Percentiles rank a stretch among this genome's conserved stretches.
These are phyloP conservation scores for Alethe castanea DNA, from an alignment of 2,113 vertebrate species.

Conservation along the genomic window DNA sequence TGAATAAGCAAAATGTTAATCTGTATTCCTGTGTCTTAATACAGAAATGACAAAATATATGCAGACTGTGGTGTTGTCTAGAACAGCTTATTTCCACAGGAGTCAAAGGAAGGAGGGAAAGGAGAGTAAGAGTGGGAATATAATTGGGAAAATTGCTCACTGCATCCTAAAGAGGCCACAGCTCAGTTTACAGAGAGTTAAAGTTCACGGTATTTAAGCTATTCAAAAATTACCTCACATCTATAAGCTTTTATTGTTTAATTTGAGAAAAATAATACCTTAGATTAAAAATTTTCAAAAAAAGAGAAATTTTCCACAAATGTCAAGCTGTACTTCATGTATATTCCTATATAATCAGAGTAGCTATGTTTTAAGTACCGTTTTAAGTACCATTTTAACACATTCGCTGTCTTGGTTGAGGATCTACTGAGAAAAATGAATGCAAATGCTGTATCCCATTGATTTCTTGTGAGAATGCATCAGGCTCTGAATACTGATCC, in stretches of 20 bases:
- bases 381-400: neutral
- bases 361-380: neutral
- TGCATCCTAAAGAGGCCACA: neutral
- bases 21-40: neutral
- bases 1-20: neutral
- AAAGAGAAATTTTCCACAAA: neutral
- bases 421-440: neutral
- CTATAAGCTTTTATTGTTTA: neutral
- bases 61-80: neutral
- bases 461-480: neutral
- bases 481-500: constrained; percentile 11
- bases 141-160: neutral
- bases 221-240: neutral
- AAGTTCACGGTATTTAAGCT: neutral
- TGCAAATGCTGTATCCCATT: neutral
- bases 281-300: neutral
- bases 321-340: neutral
- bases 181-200: neutral
- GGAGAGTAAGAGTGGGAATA: neutral
- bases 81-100: neutral
- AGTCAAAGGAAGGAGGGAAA: neutral
- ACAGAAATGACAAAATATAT: neutral
- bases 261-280: neutral
- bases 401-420: neutral
- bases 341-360: neutral